Base-by-base conservation (phyloP, 1,140 invertebrate genomes). In the Lasaia peninsularis region DNA sequence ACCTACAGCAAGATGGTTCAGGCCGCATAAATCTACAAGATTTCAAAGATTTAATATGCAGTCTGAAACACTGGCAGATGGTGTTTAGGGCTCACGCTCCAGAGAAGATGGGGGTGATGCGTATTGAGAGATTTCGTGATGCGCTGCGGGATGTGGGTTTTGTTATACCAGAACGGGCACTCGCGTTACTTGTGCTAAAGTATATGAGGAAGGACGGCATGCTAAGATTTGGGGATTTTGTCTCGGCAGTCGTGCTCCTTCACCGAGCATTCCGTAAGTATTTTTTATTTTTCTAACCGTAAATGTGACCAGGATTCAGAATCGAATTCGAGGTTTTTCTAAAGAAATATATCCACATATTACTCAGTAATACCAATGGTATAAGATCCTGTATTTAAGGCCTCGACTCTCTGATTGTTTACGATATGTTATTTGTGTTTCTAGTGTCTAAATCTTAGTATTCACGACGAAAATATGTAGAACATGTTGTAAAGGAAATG, bases 191-290 rank as follows among this genome's bases (percentile, higher is more conserved):
- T 12, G 94, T 97, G 48, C 89, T 97, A 54, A 91, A 95, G 60
- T 97, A 97, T 70, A 98, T 98, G 94, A 92, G 96, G 58, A 98
- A 97, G 86, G 96, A 98, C 81, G 96, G 96, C 44, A 97, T 96
- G 34, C 89, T 98, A n/a, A 89, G 96, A 69, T 97, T 98, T 76
- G 96, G 96, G 12, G 96, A 98, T 83, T 98, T 97, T 78, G 96
- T 98, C 0, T 96, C 95, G 4, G 95, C 96, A 32, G 95, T 98
- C 75, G 91, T 98, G 62, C 96, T 97, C 76, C 89, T 98, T 28
- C 96, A 95, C 58, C 93, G 96, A 56, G 95, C 96, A 28, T 98
- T 98, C 79, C 94, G 96, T 96, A 92, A 94, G 91, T 75, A 18
- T 21, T 10, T 1, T 40, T 40, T 18, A 18, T 9, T 35, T 2